These are phyloP conservation scores for Sepioteuthis lessoniana DNA, from an alignment of 2,888 invertebrate genomes.

Conservation along the genomic window DNA sequence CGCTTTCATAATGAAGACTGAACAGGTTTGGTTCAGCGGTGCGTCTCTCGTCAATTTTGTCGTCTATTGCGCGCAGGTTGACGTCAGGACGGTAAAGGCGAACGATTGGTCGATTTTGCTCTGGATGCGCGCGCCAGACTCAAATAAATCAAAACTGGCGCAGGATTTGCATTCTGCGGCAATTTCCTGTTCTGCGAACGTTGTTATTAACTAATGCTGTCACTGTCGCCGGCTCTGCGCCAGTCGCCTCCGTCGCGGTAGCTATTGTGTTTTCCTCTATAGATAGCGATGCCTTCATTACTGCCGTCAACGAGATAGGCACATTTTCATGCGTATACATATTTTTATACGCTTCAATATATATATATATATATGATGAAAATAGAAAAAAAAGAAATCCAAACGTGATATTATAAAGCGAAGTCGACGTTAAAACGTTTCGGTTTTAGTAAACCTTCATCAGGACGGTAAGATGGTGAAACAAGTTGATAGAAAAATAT, in stretches of 20 bases:
- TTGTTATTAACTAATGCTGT: constrained; percentile 18
- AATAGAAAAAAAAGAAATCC: no score
- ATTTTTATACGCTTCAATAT: neutral
- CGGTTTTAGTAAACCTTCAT: no score
- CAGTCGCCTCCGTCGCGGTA: neutral
- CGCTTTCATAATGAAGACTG: neutral
- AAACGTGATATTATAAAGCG: no score
- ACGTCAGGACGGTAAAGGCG: neutral
- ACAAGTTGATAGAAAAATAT: no score
- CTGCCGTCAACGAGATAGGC: neutral
- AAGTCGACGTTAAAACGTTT: no score
- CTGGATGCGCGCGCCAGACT: neutral
- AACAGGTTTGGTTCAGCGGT: neutral
- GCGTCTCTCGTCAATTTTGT: neutral
- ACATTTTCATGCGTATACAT: neutral
- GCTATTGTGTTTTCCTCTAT: neutral
- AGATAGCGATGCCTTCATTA: neutral
- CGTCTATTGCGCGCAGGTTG: neutral
- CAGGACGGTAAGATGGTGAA: no score
- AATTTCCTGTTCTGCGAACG: neutral
- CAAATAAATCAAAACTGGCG: neutral
- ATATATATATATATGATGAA: constrained; percentile 2
- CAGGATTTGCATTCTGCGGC: neutral
- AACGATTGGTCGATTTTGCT: neutral
- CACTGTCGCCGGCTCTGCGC: neutral